A percentile compares a stretch with the other conserved stretches of the same genome.
Conservation (phyloP, 2,888 invertebrate species). For the Lepidocyrtinus sp. region DNA sequence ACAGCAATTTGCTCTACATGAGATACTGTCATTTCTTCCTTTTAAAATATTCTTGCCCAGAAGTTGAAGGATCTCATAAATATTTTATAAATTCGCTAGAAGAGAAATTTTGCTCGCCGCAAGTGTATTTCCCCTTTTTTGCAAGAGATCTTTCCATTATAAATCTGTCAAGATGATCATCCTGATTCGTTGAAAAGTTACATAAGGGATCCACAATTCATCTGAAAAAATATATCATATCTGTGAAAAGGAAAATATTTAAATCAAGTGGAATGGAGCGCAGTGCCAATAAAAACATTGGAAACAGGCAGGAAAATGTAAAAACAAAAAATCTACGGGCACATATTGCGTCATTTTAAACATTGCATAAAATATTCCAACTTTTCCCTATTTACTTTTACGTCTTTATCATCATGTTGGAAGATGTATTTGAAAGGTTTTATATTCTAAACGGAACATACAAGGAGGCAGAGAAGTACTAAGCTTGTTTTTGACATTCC, state of each 20-base stretch:
- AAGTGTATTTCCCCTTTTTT: background rate
- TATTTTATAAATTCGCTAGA: background rate
- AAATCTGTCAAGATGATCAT: conserved; percentile 56
- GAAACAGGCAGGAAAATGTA: conserved; percentile 1
- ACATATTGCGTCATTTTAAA: conserved; percentile 40
- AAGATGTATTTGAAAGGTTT: background rate
- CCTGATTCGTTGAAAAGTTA: conserved; percentile 25
- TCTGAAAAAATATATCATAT: background rate
- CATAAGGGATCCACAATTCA: conserved; percentile 15
- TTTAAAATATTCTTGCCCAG: background rate
- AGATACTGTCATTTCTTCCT: background rate
- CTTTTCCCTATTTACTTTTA: background rate
- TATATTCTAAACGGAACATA: background rate
- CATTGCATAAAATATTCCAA: background rate
- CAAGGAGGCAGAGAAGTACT: background rate
- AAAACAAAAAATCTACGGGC: background rate
- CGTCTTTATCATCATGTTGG: background rate
- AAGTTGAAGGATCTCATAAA: background rate
- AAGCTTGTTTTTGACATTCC: background rate
- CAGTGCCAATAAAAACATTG: conserved; percentile 50
- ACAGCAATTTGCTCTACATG: background rate
- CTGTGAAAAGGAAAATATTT: background rate
- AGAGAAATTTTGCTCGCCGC: background rate
- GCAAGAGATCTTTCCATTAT: conserved; percentile 14
- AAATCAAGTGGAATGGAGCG: background rate